A percentile compares a stretch with the other conserved stretches of the same genome.
Conservation (phyloP, 2,888 invertebrate species). For the Amphimallon solstitiale region DNA sequence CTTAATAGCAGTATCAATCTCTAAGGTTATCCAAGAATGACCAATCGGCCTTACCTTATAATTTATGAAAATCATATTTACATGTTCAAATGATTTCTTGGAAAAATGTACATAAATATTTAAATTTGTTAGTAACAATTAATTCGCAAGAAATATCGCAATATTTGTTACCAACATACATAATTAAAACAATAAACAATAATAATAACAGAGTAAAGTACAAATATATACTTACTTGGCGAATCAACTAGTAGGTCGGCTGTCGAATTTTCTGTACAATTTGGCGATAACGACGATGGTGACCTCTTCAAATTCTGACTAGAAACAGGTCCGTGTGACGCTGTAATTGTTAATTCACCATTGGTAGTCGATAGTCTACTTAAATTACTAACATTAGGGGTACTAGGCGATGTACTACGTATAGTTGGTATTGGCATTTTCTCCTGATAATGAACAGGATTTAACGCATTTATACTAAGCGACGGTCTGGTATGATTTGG, state of each 20-base stretch:
- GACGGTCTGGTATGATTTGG: conserved; percentile 45
- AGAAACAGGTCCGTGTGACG: conserved; percentile 72
- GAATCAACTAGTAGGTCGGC: conserved; percentile 82
- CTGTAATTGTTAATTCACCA: conserved; percentile 85
- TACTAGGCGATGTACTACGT: conserved; percentile 46
- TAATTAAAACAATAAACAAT: no score
- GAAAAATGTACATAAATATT: no score
- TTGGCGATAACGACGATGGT: conserved; percentile 72
- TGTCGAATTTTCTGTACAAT: conserved; percentile 71
- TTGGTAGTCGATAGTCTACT: conserved; percentile 80
- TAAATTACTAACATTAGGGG: conserved; percentile 66
- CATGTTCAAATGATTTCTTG: no score
- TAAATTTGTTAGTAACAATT: no score
- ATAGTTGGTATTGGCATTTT: conserved; percentile 50
- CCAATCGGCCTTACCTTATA: no score
- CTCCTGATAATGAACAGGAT: conserved; percentile 56
- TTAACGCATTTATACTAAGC: conserved; percentile 61
- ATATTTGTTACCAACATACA: no score
- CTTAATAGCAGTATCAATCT: no score
- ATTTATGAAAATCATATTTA: no score
- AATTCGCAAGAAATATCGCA: no score
- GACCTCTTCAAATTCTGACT: conserved; percentile 70
- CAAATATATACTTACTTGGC: conserved; percentile 75
- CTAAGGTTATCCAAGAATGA: no score
- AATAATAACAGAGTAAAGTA: no score